phyloP scores from a whole-genome alignment of 1,140 invertebrate species.

The Drosophila murphyi region DNA sequence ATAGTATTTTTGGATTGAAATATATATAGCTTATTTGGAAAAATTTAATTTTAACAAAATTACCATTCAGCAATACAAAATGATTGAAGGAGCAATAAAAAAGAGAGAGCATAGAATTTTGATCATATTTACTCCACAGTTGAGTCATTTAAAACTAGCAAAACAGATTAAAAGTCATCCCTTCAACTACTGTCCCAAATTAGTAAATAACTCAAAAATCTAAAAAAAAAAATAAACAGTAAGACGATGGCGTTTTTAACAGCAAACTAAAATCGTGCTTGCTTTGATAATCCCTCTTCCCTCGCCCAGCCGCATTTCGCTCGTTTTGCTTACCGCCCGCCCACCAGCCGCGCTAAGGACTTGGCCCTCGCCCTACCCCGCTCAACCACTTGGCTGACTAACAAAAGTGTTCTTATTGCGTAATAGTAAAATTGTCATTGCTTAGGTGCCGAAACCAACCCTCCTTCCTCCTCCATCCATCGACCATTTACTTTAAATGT shows the following conservation, averaged over 20 bases:
- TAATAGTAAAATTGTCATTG: conserved; percentile 77
- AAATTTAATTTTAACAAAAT: too few relatives aligned
- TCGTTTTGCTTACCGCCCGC: conserved; percentile 48
- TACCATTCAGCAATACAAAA: too few relatives aligned
- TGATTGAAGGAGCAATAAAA: too few relatives aligned
- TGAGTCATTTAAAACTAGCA: too few relatives aligned
- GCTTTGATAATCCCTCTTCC: conserved; percentile 30
- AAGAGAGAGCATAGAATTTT: too few relatives aligned
- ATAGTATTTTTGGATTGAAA: background rate
- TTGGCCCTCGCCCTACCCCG: conserved; percentile 5
- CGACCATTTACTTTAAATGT: conserved; percentile 33
- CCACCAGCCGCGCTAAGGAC: conserved; percentile 14
- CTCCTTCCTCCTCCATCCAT: background rate
- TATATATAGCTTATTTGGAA: too few relatives aligned
- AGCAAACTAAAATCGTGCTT: conserved; percentile 53
- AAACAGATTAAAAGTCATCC: too few relatives aligned
- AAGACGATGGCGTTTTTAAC: conserved; percentile 48
- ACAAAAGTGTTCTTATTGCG: conserved; percentile 60
- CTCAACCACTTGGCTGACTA: conserved; percentile 46
- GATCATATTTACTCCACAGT: too few relatives aligned
- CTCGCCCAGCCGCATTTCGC: conserved; percentile 23
- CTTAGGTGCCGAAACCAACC: conserved; percentile 57
- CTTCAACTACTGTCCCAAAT: conserved; percentile 1
- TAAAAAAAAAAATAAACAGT: conserved; percentile 41
- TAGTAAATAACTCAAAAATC: conserved; percentile 19